Evolutionary conservation across 1,140 invertebrate species (phyloP), one percentile per base, ranked within the genome.

Genomic region (Drosophila sturtevanti): DNA sequence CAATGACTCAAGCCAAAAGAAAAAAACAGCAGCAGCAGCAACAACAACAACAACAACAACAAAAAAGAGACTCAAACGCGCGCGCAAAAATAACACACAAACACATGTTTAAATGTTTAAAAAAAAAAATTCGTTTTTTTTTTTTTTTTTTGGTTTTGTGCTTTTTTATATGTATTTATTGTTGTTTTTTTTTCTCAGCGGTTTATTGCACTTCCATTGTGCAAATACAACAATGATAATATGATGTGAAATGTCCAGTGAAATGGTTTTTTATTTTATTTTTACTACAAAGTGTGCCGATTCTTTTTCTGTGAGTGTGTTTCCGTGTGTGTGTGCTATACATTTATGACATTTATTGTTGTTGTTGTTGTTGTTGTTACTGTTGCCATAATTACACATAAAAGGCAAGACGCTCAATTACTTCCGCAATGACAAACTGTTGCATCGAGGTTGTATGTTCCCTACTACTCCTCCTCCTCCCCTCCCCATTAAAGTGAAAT

Each of bases 141-240:
- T 61, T 34, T 31, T 35, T 38, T 14, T 48, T 48, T 18, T 44
- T 10, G 21, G 16, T 18, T 65, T 31, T 31, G 2, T 6, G 27
- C 0, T 31, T 22, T 18, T 4, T n/a, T n/a, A n/a, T n/a, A n/a
- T n/a, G n/a, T n/a, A n/a, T n/a, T n/a, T n/a, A n/a, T n/a, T n/a
- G n/a, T n/a, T n/a, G n/a, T n/a, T n/a, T n/a, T 10, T 16, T 31
- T 37, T 61, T 16, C 14, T 38, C 59, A 14, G 71, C 64, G 64
- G 73, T 76, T 76, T 76, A 63, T 76, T 63, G 72, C 64, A 52
- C 72, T 75, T 21, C 38, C 72, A 68, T 76, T 76, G 72, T 76
- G 72, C 41, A 65, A 76, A 67, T 51, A 68, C 34, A 63, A 64
- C 51, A 63, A 72, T 63, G 34, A 24, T 48, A 48, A 24, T 48